These are phyloP conservation scores for Dendropsophus ebraccatus DNA, from an alignment of 2,113 vertebrate species.

Conservation along the genomic window DNA sequence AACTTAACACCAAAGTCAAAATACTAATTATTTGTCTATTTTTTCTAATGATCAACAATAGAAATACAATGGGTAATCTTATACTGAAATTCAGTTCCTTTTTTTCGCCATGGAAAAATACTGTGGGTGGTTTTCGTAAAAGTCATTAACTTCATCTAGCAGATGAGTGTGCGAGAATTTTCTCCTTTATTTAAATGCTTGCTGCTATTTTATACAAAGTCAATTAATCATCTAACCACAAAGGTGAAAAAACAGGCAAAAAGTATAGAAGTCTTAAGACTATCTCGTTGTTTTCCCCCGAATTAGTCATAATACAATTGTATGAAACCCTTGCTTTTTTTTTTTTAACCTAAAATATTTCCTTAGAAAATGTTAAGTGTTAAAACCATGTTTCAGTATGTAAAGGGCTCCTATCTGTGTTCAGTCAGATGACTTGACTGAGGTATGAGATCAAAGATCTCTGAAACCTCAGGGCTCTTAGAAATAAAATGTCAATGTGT, in stretches of 20 bases:
- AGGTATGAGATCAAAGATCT: conserved; percentile 2
- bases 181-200: background rate
- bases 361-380: background rate
- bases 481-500: conserved; percentile 15
- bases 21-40: too few relatives aligned
- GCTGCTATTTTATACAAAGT: background rate
- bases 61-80: background rate
- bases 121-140: conserved; percentile 15
- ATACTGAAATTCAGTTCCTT: background rate
- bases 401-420: background rate
- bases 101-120: background rate
- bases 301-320: conserved; percentile 15
- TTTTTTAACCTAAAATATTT: conserved; percentile 2
- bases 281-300: background rate
- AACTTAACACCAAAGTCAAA: too few relatives aligned
- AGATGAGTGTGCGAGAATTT: conserved; percentile 4
- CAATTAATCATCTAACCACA: conserved; percentile 18
- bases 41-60: too few relatives aligned
- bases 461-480: background rate
- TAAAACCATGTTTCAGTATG: background rate
- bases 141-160: background rate
- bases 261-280: background rate
- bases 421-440: background rate
- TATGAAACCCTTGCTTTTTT: background rate
- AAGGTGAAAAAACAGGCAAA: conserved; percentile 1